These are phyloP conservation scores for Mimas tiliae DNA, from an alignment of 2,888 invertebrate genomes.

Conservation along the genomic window DNA sequence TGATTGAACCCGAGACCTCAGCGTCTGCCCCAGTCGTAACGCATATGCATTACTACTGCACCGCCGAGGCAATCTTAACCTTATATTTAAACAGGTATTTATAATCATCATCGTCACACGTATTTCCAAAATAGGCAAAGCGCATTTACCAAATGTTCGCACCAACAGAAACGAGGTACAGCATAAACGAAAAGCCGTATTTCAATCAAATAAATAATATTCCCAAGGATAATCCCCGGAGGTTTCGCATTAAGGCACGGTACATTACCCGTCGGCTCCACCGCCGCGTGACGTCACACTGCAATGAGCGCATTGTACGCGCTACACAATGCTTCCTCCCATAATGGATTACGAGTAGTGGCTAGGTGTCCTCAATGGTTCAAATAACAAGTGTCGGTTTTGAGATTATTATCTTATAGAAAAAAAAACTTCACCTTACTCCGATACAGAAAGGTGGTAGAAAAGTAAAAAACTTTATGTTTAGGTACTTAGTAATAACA, in stretches of 20 bases:
- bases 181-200: slow-evolving; percentile 8
- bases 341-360: slow-evolving; percentile 38
- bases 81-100: too few species aligned
- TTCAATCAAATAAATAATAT: slow-evolving; percentile 29
- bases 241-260: slow-evolving; percentile 45
- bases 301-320: slow-evolving; percentile 37
- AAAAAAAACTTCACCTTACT: too few species aligned
- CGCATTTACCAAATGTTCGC: background rate
- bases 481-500: too few species aligned
- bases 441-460: too few species aligned
- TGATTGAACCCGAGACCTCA: too few species aligned
- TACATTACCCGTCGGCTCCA: slow-evolving; percentile 48
- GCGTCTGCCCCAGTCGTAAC: too few species aligned
- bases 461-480: too few species aligned
- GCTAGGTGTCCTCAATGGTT: slow-evolving; percentile 31
- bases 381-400: slow-evolving; percentile 25
- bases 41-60: too few species aligned
- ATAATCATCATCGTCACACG: too few species aligned
- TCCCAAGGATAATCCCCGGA: slow-evolving; percentile 25
- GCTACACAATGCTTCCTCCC: slow-evolving; percentile 30
- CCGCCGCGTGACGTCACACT: slow-evolving; percentile 35
- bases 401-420: slow-evolving; percentile 2
- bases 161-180: slow-evolving; percentile 21
- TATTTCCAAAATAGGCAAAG: too few species aligned
- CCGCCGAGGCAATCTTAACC: too few species aligned